A percentile compares a stretch with the other conserved stretches of the same genome.
Evolutionary conservation across 1,140 invertebrate species (phyloP).

Genomic region (Conus ventricosus): DNA sequence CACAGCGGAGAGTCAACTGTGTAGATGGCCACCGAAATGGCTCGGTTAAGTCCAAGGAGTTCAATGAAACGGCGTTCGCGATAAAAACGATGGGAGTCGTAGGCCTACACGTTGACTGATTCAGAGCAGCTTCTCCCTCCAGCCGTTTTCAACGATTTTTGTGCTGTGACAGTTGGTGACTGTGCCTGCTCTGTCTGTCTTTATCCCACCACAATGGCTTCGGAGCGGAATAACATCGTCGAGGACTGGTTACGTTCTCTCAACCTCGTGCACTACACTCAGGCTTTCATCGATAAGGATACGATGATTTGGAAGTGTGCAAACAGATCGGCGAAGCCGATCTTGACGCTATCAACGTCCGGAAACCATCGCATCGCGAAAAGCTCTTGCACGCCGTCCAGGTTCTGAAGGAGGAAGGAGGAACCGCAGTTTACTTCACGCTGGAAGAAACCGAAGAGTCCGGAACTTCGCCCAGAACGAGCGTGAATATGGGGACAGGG

Average conservation of each 20-base stretch:
- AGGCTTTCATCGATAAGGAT: conserved; percentile 97
- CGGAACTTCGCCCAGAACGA: conserved; percentile 34
- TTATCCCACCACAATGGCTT: conserved; percentile 1
- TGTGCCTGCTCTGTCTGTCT: background rate
- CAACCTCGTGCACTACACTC: conserved; percentile 91
- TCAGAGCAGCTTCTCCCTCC: background rate
- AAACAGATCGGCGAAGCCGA: conserved; percentile 96
- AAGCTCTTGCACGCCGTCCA: conserved; percentile 89
- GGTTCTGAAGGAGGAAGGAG: conserved; percentile 90
- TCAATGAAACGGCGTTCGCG: background rate
- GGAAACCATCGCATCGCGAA: conserved; percentile 87
- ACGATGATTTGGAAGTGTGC: conserved; percentile 96
- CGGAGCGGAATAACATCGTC: conserved; percentile 80
- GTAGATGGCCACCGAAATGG: background rate
- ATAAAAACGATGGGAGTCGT: background rate
- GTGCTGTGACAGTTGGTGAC: conserved; percentile 9
- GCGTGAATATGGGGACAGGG: conserved; percentile 27
- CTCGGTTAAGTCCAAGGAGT: background rate
- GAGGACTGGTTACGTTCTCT: conserved; percentile 94
- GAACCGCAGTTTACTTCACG: conserved; percentile 93
- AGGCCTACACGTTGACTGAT: background rate
- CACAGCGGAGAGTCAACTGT: background rate
- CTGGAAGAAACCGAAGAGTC: conserved; percentile 81
- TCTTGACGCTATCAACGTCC: conserved; percentile 94
- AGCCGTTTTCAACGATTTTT: conserved; percentile 3